These are phyloP conservation scores for Popillia japonica DNA, from an alignment of 1,140 invertebrate species.

Conservation along the genomic window DNA sequence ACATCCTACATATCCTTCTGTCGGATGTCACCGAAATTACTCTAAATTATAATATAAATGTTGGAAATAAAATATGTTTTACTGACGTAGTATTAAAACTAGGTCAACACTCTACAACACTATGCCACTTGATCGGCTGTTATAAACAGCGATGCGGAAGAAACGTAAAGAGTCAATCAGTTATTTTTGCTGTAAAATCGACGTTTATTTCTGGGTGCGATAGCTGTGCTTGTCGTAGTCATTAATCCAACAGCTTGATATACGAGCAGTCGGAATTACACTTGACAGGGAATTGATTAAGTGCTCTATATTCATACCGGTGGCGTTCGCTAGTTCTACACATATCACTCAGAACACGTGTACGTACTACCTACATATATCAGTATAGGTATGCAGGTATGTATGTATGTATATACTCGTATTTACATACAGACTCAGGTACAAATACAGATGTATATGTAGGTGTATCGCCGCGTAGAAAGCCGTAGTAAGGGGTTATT, in stretches of 20 bases:
- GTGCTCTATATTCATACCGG: conserved; percentile 45
- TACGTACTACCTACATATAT: background rate
- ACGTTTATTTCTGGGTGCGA: conserved; percentile 35
- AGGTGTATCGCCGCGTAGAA: background rate
- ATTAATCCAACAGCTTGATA: conserved; percentile 51
- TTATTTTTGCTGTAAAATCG: conserved; percentile 50
- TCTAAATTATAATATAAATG: too few species aligned
- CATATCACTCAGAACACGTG: background rate
- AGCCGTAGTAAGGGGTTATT: background rate
- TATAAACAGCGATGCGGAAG: conserved; percentile 40
- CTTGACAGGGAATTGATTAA: conserved; percentile 53
- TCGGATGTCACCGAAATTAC: too few species aligned
- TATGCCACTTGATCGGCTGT: background rate
- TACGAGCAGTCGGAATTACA: conserved; percentile 51
- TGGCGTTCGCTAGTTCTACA: conserved; percentile 23
- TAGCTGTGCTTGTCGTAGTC: conserved; percentile 47
- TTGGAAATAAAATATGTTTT: too few species aligned
- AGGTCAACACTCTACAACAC: background rate
- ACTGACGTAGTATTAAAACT: background rate
- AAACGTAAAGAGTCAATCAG: conserved; percentile 43
- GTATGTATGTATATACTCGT: background rate
- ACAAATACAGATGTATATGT: background rate
- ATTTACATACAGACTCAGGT: background rate
- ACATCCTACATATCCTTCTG: too few species aligned
- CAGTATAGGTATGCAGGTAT: background rate